phyloP scores from a whole-genome alignment of 2,888 invertebrate genomes.

The Andrena hattorfiana region DNA sequence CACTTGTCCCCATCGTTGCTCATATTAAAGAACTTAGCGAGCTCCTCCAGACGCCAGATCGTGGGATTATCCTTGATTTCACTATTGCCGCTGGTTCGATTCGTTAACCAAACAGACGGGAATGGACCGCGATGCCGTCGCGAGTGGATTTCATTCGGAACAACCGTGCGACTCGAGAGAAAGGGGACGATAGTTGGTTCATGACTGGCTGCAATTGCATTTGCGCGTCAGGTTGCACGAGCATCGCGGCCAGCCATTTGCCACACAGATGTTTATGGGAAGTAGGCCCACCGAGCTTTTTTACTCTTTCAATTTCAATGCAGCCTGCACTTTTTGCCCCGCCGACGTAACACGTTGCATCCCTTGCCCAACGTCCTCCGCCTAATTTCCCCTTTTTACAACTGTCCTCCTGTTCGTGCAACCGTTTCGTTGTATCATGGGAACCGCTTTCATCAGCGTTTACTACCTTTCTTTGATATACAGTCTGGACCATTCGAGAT shows the following conservation, averaged over 20 bases:
- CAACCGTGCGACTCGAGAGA: constrained; percentile 29
- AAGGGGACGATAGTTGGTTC: constrained; percentile 41
- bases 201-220: constrained; percentile 66
- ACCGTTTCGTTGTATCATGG: constrained; percentile 15
- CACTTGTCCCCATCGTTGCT: not conserved
- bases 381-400: constrained; percentile 15
- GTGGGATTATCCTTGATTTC: not conserved
- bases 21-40: not conserved
- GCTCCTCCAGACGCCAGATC: not conserved
- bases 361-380: not conserved
- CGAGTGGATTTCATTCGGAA: not conserved
- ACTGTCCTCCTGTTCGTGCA: not conserved
- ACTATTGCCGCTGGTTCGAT: not conserved
- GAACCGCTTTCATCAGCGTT: constrained; percentile 11
- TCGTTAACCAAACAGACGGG: not conserved
- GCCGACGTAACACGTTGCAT: constrained; percentile 18
- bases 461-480: not conserved
- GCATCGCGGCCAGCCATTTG: constrained; percentile 74
- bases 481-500: not conserved
- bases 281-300: constrained; percentile 52
- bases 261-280: constrained; percentile 75
- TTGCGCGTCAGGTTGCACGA: constrained; percentile 66
- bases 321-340: constrained; percentile 47
- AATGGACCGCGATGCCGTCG: not conserved
- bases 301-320: constrained; percentile 38